A percentile compares a stretch with the other conserved stretches of the same genome.
Conservation (phyloP, 2,113 vertebrate species). For the Tiliqua scincoides region DNA sequence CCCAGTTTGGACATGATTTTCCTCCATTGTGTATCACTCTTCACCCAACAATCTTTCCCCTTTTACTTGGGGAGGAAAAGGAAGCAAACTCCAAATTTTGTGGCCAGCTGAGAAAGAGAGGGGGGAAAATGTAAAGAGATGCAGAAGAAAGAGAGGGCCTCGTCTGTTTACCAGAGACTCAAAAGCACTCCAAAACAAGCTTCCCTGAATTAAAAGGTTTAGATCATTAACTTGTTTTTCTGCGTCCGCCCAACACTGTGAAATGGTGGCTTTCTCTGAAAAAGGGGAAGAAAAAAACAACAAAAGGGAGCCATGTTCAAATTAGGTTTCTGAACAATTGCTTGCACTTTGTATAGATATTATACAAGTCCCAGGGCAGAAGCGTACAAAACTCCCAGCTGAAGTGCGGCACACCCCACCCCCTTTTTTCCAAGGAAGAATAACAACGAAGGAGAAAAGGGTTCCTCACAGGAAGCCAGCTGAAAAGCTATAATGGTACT, state of each 20-base stretch:
- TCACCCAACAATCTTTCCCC: conserved; percentile 66
- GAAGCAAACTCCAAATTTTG: conserved; percentile 76
- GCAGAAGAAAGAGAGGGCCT: conserved; percentile 72
- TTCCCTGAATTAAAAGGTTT: conserved; percentile 87
- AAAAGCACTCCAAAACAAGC: conserved; percentile 82
- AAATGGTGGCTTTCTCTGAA: conserved; percentile 83
- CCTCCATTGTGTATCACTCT: conserved; percentile 62
- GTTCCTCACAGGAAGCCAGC: conserved; percentile 87
- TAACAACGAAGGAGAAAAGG: conserved; percentile 73
- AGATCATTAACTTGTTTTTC: conserved; percentile 91
- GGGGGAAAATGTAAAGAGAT: conserved; percentile 65
- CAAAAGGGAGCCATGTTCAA: conserved; percentile 83
- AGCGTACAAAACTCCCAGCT: conserved; percentile 70
- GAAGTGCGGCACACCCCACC: conserved; percentile 78
- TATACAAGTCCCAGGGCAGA: conserved; percentile 83
- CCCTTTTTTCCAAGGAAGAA: conserved; percentile 76
- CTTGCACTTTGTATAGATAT: conserved; percentile 79
- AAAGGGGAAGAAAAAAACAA: conserved; percentile 29
- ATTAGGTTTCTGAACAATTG: conserved; percentile 84
- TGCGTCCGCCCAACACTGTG: conserved; percentile 85
- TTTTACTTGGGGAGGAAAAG: conserved; percentile 51
- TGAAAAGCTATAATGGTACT: conserved; percentile 88
- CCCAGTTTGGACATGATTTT: conserved; percentile 57
- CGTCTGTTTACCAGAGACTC: conserved; percentile 79
- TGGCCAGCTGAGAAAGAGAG: conserved; percentile 66